Base-by-base conservation (phyloP, 2,797 vertebrate genomes). In the Epinephelus coioides region DNA sequence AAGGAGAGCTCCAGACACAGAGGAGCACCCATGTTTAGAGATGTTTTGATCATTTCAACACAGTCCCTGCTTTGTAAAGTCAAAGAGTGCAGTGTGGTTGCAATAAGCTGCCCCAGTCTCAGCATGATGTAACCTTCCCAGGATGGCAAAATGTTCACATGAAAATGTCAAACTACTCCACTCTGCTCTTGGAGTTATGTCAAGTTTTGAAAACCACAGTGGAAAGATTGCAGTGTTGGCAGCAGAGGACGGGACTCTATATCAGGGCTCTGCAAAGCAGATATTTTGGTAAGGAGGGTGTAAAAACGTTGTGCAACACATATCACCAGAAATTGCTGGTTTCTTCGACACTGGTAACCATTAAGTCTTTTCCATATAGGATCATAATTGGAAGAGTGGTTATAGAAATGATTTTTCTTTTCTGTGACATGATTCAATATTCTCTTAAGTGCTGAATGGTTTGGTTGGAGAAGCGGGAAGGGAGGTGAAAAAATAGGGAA, bases 241-340 rank as follows among this genome's bases (percentile, higher is more conserved):
- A 89, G 89, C 40, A 15, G 43, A 76, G 64, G 47, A 64, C 6
- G 7, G 7, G 76, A 76, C 53, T 69, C 66, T 87, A 78, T 83
- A 88, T 90, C 71, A 81, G 63, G 69, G 76, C 74, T 69, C 63
- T 30, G 61, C 72, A 84, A 78, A 40, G 60, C 69, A 79, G 76
- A 89, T 76, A 87, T 92, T 92, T 88, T 73, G 84, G 91, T 89
- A 74, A 59, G 64, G 69, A 70, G 73, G 72, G 82, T 81, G 82
- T 88, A 70, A 87, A 89, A 87, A 79, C 54, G 17, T 44, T 23
- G 65, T n/a, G 53, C 70, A 63, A 86, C 83, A 82, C 86, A 85
- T 60, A 84, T 87, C 78, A 73, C 66, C 82, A 86, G 76, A 92
- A 93, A 93, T 87, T 81, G 70, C 83, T 10, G 55, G 87, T 80